These are phyloP conservation scores for Trichonephila clavata DNA, from an alignment of 1,140 invertebrate genomes.

Conservation along the genomic window DNA sequence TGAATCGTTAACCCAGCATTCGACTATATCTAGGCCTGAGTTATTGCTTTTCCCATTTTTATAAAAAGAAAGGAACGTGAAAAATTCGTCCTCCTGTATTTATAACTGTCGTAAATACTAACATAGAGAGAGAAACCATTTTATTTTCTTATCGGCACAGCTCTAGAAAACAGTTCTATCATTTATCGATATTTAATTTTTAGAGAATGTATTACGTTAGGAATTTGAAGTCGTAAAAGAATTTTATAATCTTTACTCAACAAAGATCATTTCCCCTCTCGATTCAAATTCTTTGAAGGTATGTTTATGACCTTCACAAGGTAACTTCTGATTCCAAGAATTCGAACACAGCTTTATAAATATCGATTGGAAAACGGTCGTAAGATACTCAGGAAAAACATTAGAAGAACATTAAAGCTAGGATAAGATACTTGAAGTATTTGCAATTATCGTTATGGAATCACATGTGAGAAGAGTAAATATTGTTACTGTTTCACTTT, in stretches of 20 bases:
- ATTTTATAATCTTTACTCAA: neutral
- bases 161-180: neutral
- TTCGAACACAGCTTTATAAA: slow-evolving; percentile 25
- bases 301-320: neutral
- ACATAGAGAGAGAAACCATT: neutral
- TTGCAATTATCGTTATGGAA: neutral
- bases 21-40: no score
- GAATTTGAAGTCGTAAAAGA: neutral
- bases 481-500: neutral
- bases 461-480: neutral
- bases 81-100: neutral
- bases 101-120: neutral
- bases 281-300: neutral
- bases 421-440: neutral
- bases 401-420: neutral
- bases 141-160: neutral
- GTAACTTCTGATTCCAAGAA: neutral
- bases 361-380: neutral
- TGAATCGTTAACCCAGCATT: no score
- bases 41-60: neutral
- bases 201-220: slow-evolving; percentile 13
- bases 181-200: slow-evolving; percentile 15
- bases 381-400: neutral
- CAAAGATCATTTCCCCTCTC: neutral
- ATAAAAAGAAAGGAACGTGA: neutral